A percentile compares a stretch with the other conserved stretches of the same genome.
These are phyloP conservation scores for Globicephala melas DNA, from an alignment of 2,113 vertebrate species.

Conservation along the genomic window DNA sequence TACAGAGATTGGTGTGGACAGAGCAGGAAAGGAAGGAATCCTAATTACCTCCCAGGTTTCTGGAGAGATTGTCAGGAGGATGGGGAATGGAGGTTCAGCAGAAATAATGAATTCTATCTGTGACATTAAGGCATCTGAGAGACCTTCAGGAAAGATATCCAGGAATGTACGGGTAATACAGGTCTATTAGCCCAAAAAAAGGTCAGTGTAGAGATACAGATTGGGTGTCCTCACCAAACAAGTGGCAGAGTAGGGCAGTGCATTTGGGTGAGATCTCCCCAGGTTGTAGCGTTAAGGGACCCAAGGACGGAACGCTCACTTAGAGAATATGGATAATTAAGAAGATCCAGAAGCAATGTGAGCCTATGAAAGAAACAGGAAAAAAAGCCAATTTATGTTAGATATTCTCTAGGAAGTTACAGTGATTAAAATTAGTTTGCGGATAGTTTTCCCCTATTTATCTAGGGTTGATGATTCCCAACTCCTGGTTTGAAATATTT, in stretches of 20 bases:
- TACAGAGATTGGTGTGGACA: not conserved
- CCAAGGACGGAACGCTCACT: not conserved
- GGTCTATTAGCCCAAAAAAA: not conserved
- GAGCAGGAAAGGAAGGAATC: not conserved
- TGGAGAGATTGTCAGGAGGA: not conserved
- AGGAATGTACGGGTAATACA: not conserved
- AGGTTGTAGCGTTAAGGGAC: not conserved
- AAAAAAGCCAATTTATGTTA: not conserved
- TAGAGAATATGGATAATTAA: not conserved
- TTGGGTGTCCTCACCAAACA: not conserved
- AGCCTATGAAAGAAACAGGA: not conserved
- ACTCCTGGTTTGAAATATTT: not conserved
- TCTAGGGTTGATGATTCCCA: not conserved
- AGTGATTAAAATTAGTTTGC: slow-evolving; percentile 17
- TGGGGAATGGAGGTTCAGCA: not conserved
- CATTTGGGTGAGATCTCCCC: not conserved
- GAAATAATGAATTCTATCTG: not conserved
- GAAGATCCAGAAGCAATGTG: not conserved
- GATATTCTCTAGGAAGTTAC: not conserved
- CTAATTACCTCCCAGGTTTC: not conserved
- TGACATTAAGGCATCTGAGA: not conserved
- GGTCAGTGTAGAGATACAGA: not conserved
- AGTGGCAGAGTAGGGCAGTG: not conserved
- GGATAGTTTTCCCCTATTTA: not conserved
- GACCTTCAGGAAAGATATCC: not conserved